These are phyloP conservation scores for Etheostoma nigrum DNA, from an alignment of 2,797 vertebrate species.

Conservation along the genomic window DNA sequence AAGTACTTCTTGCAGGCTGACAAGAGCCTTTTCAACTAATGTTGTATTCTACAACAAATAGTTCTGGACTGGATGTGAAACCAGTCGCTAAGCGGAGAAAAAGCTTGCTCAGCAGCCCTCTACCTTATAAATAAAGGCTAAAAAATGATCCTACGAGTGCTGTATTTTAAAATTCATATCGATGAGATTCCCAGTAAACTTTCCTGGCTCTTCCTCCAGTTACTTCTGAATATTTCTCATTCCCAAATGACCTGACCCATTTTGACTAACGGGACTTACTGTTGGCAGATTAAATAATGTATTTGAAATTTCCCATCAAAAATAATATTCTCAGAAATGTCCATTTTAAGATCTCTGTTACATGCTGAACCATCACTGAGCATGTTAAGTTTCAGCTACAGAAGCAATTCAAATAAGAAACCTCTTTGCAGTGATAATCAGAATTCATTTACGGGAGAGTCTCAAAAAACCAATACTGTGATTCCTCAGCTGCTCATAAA, in stretches of 20 bases:
- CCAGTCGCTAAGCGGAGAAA: background rate
- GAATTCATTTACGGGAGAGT: background rate
- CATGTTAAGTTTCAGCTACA: background rate
- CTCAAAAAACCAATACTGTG: background rate
- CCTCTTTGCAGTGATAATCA: no score
- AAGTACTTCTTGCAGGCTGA: background rate
- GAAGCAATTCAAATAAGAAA: constrained; percentile 6
- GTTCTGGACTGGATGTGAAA: background rate
- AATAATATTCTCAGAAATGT: background rate
- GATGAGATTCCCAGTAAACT: constrained; percentile 14
- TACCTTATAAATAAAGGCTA: constrained; percentile 13
- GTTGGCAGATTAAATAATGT: constrained; percentile 1
- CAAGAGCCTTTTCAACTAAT: background rate
- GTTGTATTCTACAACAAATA: background rate
- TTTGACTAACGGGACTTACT: constrained; percentile 10
- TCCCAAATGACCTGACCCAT: constrained; percentile 42
- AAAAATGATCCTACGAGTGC: background rate
- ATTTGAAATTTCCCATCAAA: background rate
- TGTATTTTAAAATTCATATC: constrained; percentile 26
- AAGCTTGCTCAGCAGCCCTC: background rate
- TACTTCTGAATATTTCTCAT: constrained; percentile 7
- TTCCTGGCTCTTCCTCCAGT: constrained; percentile 4
- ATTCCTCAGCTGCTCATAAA: constrained; percentile 29
- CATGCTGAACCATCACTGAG: background rate
- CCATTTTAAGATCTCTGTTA: background rate